A percentile compares a stretch with the other conserved stretches of the same genome.
Evolutionary conservation across 1,140 invertebrate genomes (phyloP).

Genomic region (Drosophila pachea): DNA sequence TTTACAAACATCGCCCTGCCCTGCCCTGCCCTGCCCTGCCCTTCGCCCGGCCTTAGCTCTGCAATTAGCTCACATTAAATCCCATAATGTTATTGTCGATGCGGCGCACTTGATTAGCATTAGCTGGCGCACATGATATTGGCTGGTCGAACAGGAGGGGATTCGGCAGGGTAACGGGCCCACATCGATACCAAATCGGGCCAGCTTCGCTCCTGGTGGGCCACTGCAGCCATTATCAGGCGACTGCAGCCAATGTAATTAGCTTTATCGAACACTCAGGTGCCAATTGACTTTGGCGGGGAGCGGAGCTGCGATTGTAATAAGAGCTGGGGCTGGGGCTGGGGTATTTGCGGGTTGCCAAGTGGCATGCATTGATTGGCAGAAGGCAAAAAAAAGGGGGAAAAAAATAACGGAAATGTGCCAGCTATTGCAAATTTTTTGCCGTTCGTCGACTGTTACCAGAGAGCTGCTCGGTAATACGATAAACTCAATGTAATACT

Average conservation of each 20-base stretch:
- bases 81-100: slow-evolving; percentile 68
- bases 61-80: slow-evolving; percentile 74
- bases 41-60: slow-evolving; percentile 19
- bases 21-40: neutral
- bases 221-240: slow-evolving; percentile 7
- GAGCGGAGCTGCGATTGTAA: slow-evolving; percentile 10
- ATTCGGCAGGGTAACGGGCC: neutral
- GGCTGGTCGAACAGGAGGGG: slow-evolving; percentile 29
- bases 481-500: slow-evolving; percentile 74
- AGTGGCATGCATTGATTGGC: neutral
- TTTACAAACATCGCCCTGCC: slow-evolving; percentile 6
- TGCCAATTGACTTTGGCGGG: slow-evolving; percentile 20
- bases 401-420: neutral
- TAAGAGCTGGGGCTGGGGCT: neutral
- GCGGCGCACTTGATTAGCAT: slow-evolving; percentile 60
- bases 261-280: slow-evolving; percentile 40
- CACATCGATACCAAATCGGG: neutral
- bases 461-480: neutral
- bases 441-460: slow-evolving; percentile 12
- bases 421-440: slow-evolving; percentile 13
- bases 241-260: slow-evolving; percentile 32
- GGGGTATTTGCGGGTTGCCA: neutral
- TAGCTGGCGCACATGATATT: slow-evolving; percentile 56
- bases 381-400: no score
- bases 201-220: neutral